Conservation (phyloP, 2,888 invertebrate species). For the Pristionchus mayeri region DNA sequence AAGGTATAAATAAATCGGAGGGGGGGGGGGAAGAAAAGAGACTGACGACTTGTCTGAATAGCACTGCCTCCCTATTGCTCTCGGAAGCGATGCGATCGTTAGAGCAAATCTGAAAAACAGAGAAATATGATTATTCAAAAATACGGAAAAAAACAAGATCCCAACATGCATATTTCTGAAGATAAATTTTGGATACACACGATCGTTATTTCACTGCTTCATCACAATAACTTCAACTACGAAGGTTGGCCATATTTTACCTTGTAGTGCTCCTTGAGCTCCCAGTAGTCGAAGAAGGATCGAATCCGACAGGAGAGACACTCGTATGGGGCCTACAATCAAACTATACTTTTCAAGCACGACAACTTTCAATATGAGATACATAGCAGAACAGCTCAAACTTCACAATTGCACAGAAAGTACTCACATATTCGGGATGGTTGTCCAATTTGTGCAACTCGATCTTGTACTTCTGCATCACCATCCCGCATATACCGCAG, state of each 20-base stretch:
- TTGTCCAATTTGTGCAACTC: background rate
- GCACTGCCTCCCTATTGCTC: background rate
- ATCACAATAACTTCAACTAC: background rate
- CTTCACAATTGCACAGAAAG: too few relatives aligned
- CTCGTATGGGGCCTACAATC: background rate
- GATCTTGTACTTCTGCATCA: background rate
- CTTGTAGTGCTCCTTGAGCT: background rate
- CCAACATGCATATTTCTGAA: too few relatives aligned
- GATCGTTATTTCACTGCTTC: background rate
- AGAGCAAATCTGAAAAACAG: background rate
- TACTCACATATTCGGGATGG: constrained; percentile 3
- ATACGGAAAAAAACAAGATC: too few relatives aligned
- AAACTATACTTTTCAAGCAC: background rate
- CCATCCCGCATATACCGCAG: background rate
- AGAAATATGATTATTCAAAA: too few relatives aligned
- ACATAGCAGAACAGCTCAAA: too few relatives aligned
- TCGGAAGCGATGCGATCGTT: constrained; percentile 9
- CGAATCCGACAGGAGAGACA: constrained; percentile 12
- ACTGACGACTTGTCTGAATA: background rate
- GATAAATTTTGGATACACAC: too few relatives aligned
- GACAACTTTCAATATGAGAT: too few relatives aligned
- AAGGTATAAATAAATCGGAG: too few relatives aligned
- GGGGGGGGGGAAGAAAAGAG: too few relatives aligned
- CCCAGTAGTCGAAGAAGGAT: constrained; percentile 24
- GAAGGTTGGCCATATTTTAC: background rate